Percentiles rank a stretch among this genome's conserved stretches.
Evolutionary conservation across 2,113 vertebrate species (phyloP).

Genomic region (Struthidea cinerea): DNA sequence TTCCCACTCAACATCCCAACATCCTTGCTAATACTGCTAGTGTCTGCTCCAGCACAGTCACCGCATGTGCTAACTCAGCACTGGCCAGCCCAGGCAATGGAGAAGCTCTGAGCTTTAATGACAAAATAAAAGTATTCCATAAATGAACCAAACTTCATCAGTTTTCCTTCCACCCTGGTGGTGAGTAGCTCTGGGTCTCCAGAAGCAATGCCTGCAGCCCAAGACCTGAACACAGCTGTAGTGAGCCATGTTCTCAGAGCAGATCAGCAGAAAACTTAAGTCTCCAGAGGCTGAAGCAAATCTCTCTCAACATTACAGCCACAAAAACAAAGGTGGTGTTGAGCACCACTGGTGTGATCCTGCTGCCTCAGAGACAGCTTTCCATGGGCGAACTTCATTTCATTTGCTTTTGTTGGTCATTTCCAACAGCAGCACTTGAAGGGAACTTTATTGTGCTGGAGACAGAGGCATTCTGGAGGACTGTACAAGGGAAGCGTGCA

Average conservation of each 20-base stretch:
- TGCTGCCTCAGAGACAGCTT: background rate
- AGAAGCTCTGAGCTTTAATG: background rate
- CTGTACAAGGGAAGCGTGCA: background rate
- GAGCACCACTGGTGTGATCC: background rate
- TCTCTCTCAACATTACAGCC: background rate
- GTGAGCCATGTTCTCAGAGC: background rate
- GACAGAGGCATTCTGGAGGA: background rate
- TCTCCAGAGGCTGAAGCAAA: background rate
- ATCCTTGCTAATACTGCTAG: background rate
- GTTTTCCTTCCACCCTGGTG: background rate
- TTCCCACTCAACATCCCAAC: background rate
- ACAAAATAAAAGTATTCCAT: background rate
- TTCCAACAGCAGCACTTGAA: slow-evolving; percentile 31
- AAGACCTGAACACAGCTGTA: background rate
- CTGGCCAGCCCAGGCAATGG: background rate
- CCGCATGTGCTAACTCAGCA: background rate
- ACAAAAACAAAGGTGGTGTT: background rate
- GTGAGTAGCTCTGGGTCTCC: background rate
- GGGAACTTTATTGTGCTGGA: slow-evolving; percentile 12
- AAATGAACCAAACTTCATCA: background rate
- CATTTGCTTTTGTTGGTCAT: background rate
- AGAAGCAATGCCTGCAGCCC: background rate
- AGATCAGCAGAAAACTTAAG: background rate
- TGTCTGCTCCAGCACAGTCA: background rate
- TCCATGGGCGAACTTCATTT: background rate